These are phyloP conservation scores for Cryptotis parvus DNA, from an alignment of 2,113 vertebrate species.

Conservation along the genomic window DNA sequence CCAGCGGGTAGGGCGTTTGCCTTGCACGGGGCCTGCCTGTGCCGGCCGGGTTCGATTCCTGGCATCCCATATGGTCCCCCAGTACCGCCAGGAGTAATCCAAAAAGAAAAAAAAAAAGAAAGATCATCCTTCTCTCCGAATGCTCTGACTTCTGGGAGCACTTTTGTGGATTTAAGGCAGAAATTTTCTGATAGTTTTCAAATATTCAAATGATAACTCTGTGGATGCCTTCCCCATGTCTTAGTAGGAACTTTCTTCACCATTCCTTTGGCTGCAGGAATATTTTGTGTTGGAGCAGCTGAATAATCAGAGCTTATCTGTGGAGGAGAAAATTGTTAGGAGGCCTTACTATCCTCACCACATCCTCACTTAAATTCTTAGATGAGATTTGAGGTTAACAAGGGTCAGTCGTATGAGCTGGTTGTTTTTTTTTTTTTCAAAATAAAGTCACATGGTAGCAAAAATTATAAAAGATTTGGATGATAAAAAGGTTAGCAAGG, in stretches of 20 bases:
- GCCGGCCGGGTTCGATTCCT: too few species aligned
- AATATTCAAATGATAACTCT: background rate
- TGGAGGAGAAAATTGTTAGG: background rate
- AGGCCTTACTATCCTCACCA: background rate
- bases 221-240: background rate
- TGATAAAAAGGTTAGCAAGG: background rate
- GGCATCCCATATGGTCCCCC: too few species aligned
- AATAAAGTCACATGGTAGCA: constrained; percentile 2
- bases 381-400: background rate
- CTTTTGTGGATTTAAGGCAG: background rate
- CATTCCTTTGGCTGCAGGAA: background rate
- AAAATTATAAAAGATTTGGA: background rate
- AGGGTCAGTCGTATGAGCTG: background rate
- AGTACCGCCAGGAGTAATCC: too few species aligned
- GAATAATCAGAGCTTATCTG: background rate
- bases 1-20: too few species aligned
- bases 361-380: constrained; percentile 9
- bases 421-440: too few species aligned
- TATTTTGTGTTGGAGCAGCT: background rate
- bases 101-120: too few species aligned
- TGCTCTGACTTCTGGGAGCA: background rate
- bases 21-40: too few species aligned
- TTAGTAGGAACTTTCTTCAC: background rate
- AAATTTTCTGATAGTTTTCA: background rate
- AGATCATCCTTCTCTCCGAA: background rate